Evolutionary conservation across 2,797 vertebrate species (phyloP).

Genomic region (Coregonus ussuriensis): DNA sequence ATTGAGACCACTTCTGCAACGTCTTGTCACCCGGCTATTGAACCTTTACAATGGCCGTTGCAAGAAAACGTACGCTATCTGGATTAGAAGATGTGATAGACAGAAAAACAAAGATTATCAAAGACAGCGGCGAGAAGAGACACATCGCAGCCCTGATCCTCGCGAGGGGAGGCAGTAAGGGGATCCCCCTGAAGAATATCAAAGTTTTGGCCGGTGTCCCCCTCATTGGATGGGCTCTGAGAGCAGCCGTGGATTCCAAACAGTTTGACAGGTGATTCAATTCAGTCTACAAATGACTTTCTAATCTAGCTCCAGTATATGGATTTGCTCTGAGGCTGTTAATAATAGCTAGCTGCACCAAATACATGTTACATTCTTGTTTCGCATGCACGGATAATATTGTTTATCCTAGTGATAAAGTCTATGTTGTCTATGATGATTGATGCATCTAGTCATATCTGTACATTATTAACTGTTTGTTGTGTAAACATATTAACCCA

Average conservation of each 20-base stretch:
- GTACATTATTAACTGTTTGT: too few relatives aligned
- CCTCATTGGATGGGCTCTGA: constrained; percentile 90
- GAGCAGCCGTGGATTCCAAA: constrained; percentile 79
- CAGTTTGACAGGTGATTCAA: constrained; percentile 82
- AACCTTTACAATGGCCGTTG: neutral
- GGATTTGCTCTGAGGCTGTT: too few relatives aligned
- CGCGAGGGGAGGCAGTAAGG: constrained; percentile 91
- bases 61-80: neutral
- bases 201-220: constrained; percentile 86
- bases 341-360: too few relatives aligned
- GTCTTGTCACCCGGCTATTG: too few relatives aligned
- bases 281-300: neutral
- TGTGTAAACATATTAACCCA: too few relatives aligned
- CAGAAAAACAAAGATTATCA: constrained; percentile 45
- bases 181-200: constrained; percentile 93
- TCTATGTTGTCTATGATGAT: too few relatives aligned
- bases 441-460: too few relatives aligned
- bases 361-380: too few relatives aligned
- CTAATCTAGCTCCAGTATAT: too few relatives aligned
- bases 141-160: constrained; percentile 84
- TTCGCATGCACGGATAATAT: too few relatives aligned
- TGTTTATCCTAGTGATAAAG: too few relatives aligned
- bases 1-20: too few relatives aligned
- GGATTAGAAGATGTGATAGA: neutral
- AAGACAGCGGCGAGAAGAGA: accelerated